A percentile compares a stretch with the other conserved stretches of the same genome.
Evolutionary conservation across 2,888 invertebrate species (phyloP).

Genomic region (Keiferia lycopersicella): DNA sequence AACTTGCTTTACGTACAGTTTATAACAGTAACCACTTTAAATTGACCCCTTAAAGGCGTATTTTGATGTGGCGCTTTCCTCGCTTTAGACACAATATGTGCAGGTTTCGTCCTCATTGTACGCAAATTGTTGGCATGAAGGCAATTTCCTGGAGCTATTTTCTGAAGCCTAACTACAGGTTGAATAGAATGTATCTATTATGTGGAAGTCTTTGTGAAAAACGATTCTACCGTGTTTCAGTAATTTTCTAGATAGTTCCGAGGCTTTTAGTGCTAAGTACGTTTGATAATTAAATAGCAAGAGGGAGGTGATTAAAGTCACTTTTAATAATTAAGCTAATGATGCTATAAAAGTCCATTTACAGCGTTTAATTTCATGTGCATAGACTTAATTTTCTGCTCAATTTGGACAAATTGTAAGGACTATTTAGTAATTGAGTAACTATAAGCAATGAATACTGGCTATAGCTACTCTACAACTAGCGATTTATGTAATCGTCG

Average conservation of each 20-base stretch:
- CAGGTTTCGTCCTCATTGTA: slow-evolving; percentile 14
- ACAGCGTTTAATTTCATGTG: too few species aligned
- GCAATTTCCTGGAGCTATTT: slow-evolving; percentile 16
- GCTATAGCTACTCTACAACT: too few species aligned
- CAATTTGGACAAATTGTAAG: too few species aligned
- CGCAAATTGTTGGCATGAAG: slow-evolving; percentile 23
- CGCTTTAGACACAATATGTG: slow-evolving; percentile 11
- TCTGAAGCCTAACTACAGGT: neutral
- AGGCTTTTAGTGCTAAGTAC: neutral
- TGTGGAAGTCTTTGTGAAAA: neutral
- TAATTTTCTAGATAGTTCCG: neutral
- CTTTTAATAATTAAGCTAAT: neutral
- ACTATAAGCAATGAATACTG: too few species aligned
- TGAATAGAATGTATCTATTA: neutral
- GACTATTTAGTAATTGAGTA: too few species aligned
- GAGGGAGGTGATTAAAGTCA: neutral
- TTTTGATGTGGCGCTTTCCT: neutral
- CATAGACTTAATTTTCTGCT: too few species aligned
- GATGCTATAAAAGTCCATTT: neutral
- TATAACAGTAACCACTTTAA: too few species aligned
- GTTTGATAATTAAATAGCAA: slow-evolving; percentile 1
- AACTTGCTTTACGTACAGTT: too few species aligned
- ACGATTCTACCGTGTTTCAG: neutral
- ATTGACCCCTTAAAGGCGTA: too few species aligned
- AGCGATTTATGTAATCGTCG: too few species aligned